These are phyloP conservation scores for Leptodactylus fuscus DNA, from an alignment of 2,113 vertebrate species.

Conservation along the genomic window DNA sequence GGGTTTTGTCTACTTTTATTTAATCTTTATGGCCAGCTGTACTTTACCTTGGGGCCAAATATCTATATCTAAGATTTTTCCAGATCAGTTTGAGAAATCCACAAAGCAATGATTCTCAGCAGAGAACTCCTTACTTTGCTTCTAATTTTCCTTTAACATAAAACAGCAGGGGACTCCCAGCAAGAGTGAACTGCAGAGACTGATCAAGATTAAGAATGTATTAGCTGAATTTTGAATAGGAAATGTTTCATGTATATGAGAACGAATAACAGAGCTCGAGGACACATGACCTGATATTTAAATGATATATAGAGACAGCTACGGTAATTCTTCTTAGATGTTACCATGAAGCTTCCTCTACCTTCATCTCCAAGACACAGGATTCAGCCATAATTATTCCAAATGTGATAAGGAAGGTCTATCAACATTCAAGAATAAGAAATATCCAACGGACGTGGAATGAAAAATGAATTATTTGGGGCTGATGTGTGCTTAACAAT, in stretches of 20 bases:
- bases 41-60: background rate
- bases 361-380: background rate
- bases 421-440: background rate
- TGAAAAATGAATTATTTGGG: background rate
- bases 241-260: slow-evolving; percentile 13
- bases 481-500: background rate
- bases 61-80: background rate
- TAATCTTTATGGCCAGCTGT: no score
- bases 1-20: no score
- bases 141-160: background rate
- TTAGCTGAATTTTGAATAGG: background rate
- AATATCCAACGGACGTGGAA: background rate
- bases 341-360: background rate
- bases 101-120: background rate
- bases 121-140: background rate
- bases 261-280: slow-evolving; percentile 3
- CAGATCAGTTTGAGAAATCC: background rate
- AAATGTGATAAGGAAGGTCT: slow-evolving; percentile 5
- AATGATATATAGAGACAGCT: slow-evolving; percentile 25
- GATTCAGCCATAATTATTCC: background rate
- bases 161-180: slow-evolving; percentile 11
- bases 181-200: slow-evolving; percentile 20
- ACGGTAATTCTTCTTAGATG: background rate
- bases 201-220: background rate
- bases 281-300: background rate